Base-by-base conservation (phyloP, 2,113 vertebrate species). In the Python bivittatus region DNA sequence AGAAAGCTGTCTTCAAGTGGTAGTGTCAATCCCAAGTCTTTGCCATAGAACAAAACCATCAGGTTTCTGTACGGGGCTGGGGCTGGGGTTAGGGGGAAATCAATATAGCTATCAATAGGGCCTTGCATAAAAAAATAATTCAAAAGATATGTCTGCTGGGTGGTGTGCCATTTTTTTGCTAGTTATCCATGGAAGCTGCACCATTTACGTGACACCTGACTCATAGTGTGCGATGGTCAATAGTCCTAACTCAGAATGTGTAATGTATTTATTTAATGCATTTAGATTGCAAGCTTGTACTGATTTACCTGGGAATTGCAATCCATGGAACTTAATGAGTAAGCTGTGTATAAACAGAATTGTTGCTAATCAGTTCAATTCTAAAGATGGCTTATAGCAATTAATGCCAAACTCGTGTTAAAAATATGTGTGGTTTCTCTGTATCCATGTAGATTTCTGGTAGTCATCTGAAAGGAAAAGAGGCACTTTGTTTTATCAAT, bases 341-440 rank as follows among this genome's bases (percentile, higher is more conserved):
- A 54, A n/a, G 29, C 6, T 52, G 17, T 54, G 48, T 3, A 20
- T n/a, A 53, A 52, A 25, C 84, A 86, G 48, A 53, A 29, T 8
- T n/a, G 7, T 54, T 86, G 27, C 1, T 7, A n/a, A n/a, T 86
- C 85, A 54, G 85, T 3, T 33, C 25, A 90, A 56, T 38, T 38
- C 11, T 54, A 4, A 90, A 48, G 53, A 90, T 68, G n/a, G 3
- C n/a, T 25, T 54, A 23, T 48, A 53, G 23, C 29, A 79, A 25
- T 90, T 1, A 0, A 58, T 54, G 15, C 2, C 0, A 72, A 84
- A 15, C 60, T n/a, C 6, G 25, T n/a, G 68, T 25, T 90, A 61
- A 1, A 0, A 0, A 0, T 0, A 1, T 3, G 0, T 22, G 0
- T 11, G n/a, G 42, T 42, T 86, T 42, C 2, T 22, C 2, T 88